Evolutionary conservation across 2,113 vertebrate species (phyloP).

Genomic region (Jaculus jaculus): DNA sequence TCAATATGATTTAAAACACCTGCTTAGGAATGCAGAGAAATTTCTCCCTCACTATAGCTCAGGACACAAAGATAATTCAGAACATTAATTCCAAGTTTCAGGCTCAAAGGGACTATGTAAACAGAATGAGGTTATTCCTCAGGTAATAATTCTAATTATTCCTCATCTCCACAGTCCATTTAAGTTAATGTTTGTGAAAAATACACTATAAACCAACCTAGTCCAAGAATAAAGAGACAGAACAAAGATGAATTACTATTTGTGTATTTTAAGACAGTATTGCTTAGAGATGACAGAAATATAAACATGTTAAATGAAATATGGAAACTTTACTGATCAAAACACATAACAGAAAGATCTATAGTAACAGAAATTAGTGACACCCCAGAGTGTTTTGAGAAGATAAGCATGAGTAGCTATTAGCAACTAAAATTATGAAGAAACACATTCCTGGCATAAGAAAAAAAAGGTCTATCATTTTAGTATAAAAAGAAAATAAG

Average conservation of each 20-base stretch:
- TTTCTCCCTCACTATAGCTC: neutral
- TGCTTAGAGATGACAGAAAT: conserved; percentile 11
- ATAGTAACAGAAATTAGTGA: neutral
- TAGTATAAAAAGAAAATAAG: neutral
- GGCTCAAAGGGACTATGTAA: neutral
- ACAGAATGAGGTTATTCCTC: neutral
- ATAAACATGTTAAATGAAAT: conserved; percentile 37
- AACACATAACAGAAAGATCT: neutral
- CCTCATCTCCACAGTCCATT: neutral
- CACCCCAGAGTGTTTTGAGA: neutral
- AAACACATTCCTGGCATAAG: neutral
- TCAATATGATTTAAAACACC: neutral
- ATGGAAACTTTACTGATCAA: conserved; percentile 15
- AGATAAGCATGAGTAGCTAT: neutral
- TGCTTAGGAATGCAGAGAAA: neutral
- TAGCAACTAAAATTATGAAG: neutral
- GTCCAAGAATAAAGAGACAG: neutral
- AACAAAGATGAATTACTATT: conserved; percentile 28
- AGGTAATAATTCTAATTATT: conserved; percentile 46
- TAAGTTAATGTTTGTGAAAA: conserved; percentile 52
- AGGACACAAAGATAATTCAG: conserved; percentile 12
- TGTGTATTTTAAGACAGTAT: conserved; percentile 23
- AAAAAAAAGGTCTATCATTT: neutral
- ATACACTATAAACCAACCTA: neutral
- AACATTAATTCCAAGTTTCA: conserved; percentile 43